phyloP scores from a whole-genome alignment of 2,113 vertebrate genomes.

The Misgurnus anguillicaudatus region DNA sequence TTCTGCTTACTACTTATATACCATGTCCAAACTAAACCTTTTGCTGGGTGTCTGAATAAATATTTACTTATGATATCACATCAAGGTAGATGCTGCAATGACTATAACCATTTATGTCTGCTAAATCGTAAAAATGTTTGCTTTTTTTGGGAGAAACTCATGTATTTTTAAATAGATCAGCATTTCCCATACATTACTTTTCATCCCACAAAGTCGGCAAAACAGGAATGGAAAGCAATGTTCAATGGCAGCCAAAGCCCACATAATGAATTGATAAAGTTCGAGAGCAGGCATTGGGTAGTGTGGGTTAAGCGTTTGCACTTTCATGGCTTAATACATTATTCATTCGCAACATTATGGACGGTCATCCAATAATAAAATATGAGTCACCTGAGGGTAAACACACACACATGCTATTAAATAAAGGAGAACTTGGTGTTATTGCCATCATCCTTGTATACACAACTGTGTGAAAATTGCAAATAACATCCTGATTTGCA shows the following conservation, averaged over 20 bases:
- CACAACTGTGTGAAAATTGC: neutral
- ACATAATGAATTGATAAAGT: slow-evolving; percentile 45
- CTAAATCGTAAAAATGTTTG: slow-evolving; percentile 38
- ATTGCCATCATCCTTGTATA: slow-evolving; percentile 19
- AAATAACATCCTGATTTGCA: slow-evolving; percentile 12
- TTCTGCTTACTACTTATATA: slow-evolving; percentile 41
- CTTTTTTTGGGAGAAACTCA: slow-evolving; percentile 10
- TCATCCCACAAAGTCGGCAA: neutral
- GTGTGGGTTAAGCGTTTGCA: slow-evolving; percentile 20
- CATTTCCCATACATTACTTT: neutral
- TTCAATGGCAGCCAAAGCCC: neutral
- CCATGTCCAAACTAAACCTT: neutral
- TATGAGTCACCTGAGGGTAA: slow-evolving; percentile 21
- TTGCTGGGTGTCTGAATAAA: slow-evolving; percentile 20
- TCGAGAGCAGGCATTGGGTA: slow-evolving; percentile 1
- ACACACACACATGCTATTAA: slow-evolving; percentile 21
- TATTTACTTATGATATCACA: slow-evolving; percentile 45
- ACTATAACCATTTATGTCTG: slow-evolving; percentile 42
- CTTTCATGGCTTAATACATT: slow-evolving; percentile 49
- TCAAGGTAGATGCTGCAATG: slow-evolving; percentile 27
- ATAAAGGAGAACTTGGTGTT: slow-evolving; percentile 19
- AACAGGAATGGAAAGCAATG: slow-evolving; percentile 7
- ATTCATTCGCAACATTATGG: slow-evolving; percentile 34
- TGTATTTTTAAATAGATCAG: slow-evolving; percentile 19
- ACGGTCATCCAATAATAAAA: slow-evolving; percentile 46